Evolutionary conservation across 2,113 vertebrate genomes (phyloP).

Genomic region (Notiomystis cincta): DNA sequence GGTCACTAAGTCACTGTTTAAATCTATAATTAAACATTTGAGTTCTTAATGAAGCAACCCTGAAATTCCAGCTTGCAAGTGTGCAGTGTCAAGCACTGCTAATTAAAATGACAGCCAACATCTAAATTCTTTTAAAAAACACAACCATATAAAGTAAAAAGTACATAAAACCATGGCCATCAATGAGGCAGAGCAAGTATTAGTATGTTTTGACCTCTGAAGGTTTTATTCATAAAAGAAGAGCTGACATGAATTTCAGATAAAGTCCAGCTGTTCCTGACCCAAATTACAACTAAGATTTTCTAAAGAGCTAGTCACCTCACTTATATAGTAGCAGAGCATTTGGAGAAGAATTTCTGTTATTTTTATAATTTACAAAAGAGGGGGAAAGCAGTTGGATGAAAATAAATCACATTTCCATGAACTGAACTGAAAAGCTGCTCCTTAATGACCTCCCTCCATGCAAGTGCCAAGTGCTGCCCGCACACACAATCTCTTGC

Average conservation of each 20-base stretch:
- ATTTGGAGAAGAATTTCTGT: not conserved
- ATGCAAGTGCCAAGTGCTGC: not conserved
- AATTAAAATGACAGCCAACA: not conserved
- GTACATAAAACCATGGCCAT: not conserved
- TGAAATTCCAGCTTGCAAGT: not conserved
- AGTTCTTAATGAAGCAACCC: not conserved
- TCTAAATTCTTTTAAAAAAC: not conserved
- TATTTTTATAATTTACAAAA: not conserved
- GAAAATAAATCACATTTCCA: not conserved
- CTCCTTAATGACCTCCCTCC: not conserved
- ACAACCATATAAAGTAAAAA: not conserved
- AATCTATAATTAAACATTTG: not conserved
- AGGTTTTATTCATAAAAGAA: not conserved
- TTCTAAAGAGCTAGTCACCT: not conserved
- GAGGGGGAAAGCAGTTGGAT: not conserved
- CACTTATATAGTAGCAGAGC: not conserved
- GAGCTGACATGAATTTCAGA: not conserved
- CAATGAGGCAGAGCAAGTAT: not conserved
- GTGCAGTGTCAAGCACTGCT: not conserved
- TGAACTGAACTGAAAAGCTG: not conserved
- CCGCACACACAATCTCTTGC: rapidly evolving
- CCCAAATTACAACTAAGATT: not conserved
- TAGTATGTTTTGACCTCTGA: not conserved
- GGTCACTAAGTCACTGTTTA: not conserved
- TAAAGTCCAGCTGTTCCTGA: not conserved